Percentiles rank a stretch among this genome's conserved stretches.
phyloP scores from a whole-genome alignment of 2,797 vertebrate species.

The Bradypodion ventrale region DNA sequence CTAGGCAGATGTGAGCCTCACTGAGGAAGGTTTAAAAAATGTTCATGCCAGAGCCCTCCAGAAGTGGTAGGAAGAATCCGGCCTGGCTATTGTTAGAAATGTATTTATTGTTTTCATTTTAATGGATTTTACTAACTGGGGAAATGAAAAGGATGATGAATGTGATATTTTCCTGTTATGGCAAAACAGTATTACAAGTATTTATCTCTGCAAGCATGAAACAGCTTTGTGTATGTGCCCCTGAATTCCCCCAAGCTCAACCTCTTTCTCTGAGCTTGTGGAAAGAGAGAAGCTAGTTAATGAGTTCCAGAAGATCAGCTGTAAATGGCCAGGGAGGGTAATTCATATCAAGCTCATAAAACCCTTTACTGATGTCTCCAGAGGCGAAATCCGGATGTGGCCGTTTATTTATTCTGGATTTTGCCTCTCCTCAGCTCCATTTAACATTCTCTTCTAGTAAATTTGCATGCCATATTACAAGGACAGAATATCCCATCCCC shows the following conservation, averaged over 20 bases:
- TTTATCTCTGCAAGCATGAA: conserved; percentile 35
- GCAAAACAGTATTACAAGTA: conserved; percentile 34
- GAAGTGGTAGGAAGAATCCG: not conserved
- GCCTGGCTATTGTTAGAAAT: not conserved
- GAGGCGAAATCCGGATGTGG: conserved; percentile 77
- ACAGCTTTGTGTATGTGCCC: conserved; percentile 28
- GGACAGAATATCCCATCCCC: conserved; percentile 49
- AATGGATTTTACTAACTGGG: conserved; percentile 31
- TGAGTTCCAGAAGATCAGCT: conserved; percentile 76
- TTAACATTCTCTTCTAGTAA: conserved; percentile 60
- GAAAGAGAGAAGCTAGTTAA: conserved; percentile 57
- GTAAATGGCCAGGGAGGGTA: conserved; percentile 67
- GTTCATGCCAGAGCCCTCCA: not conserved
- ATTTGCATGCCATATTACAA: conserved; percentile 69
- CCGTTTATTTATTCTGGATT: conserved; percentile 76
- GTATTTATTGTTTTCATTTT: conserved; percentile 25
- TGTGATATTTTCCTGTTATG: conserved; percentile 42
- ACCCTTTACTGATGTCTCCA: conserved; percentile 72
- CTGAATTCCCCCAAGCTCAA: accelerated
- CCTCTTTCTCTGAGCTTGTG: not conserved
- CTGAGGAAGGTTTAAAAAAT: conserved; percentile 8
- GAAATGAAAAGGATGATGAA: conserved; percentile 19
- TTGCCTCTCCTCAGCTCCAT: conserved; percentile 48
- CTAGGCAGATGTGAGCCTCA: not conserved
- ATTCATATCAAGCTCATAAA: conserved; percentile 73